Evolutionary conservation across 2,113 vertebrate species (phyloP).

Genomic region (Micronycteris hirsuta): DNA sequence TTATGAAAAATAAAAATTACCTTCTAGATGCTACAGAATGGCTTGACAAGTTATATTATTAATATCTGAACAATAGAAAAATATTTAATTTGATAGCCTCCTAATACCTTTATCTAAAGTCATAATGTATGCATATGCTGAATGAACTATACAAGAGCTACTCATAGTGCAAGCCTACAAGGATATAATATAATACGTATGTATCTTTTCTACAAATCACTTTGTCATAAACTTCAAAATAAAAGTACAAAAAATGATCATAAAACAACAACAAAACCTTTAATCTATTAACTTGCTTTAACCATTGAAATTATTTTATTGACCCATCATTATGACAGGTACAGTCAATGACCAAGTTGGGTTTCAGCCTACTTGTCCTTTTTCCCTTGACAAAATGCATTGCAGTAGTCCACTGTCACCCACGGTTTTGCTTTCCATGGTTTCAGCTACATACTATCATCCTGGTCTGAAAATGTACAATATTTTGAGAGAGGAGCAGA

Average conservation of each 20-base stretch:
- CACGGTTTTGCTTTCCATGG: not conserved
- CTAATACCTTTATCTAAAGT: not conserved
- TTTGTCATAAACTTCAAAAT: not conserved
- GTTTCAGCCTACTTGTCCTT: not conserved
- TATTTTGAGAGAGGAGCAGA: not conserved
- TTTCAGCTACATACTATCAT: not conserved
- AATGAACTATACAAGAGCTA: not conserved
- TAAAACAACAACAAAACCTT: not conserved
- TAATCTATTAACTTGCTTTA: not conserved
- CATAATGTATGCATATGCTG: not conserved
- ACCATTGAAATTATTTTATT: not conserved
- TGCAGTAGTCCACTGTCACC: not conserved
- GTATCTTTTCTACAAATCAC: not conserved
- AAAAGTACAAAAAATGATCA: not conserved
- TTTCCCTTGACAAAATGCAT: not conserved
- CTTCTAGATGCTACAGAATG: not conserved
- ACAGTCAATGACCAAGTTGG: not conserved
- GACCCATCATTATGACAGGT: not conserved
- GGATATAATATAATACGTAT: not conserved
- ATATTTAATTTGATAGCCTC: not conserved
- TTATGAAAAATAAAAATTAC: slow-evolving; percentile 24
- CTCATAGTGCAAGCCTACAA: not conserved
- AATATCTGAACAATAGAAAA: not conserved
- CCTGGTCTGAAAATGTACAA: not conserved
- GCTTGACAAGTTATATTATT: not conserved